Percentiles rank a stretch among this genome's conserved stretches.
phyloP scores from a whole-genome alignment of 2,888 invertebrate genomes.

The Dioctria linearis region DNA sequence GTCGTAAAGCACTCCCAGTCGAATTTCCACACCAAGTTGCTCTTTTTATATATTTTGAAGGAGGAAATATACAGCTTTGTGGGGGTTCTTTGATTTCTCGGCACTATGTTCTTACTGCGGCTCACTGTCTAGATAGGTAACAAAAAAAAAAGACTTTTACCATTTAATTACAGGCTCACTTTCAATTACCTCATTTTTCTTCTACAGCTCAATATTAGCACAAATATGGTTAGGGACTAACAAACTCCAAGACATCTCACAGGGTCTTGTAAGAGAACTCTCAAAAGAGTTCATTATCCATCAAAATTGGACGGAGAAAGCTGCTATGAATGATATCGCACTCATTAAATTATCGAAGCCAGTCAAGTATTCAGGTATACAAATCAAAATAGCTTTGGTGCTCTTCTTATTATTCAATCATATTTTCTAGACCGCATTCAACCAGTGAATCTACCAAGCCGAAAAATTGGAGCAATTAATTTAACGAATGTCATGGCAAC shows the following conservation, averaged over 20 bases:
- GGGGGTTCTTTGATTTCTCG: conserved; percentile 65
- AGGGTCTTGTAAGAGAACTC: no score
- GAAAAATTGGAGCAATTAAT: neutral
- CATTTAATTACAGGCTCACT: no score
- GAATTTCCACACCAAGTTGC: conserved; percentile 65
- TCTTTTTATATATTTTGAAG: conserved; percentile 63
- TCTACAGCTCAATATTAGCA: neutral
- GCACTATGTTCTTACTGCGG: conserved; percentile 66
- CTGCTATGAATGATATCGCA: conserved; percentile 7
- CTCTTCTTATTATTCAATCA: neutral
- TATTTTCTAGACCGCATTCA: neutral
- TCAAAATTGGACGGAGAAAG: neutral
- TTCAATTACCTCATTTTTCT: neutral
- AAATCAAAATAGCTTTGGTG: neutral
- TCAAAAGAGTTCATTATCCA: neutral
- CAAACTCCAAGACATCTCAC: neutral
- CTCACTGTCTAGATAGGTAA: conserved; percentile 69
- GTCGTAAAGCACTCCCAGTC: neutral
- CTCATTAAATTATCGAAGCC: neutral
- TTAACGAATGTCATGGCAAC: neutral
- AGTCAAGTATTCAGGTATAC: neutral
- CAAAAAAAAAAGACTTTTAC: conserved; percentile 18
- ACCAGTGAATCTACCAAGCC: neutral
- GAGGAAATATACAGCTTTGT: conserved; percentile 62
- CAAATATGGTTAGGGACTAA: neutral